Conservation (phyloP, 2,888 invertebrate genomes). For the Achlya flavicornis region DNA sequence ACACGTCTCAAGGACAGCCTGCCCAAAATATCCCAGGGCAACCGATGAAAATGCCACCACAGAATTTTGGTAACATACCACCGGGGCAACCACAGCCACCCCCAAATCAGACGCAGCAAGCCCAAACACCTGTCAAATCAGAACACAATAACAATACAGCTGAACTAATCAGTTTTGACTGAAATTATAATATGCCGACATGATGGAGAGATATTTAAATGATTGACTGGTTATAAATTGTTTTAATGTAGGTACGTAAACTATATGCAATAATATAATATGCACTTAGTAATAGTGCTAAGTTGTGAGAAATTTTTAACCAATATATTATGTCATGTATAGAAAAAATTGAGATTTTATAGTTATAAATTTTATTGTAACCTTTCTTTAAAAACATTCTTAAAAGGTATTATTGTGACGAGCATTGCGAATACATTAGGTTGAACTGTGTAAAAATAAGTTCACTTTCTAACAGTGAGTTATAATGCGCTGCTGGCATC, state of each 20-base stretch:
- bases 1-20: conserved; percentile 20
- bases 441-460: neutral
- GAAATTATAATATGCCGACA: conserved; percentile 44
- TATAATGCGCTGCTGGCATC: neutral
- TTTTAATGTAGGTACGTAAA: conserved; percentile 32
- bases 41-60: conserved; percentile 42
- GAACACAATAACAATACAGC: conserved; percentile 85
- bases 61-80: conserved; percentile 45
- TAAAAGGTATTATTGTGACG: neutral
- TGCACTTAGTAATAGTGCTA: conserved; percentile 31
- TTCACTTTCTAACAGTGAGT: neutral
- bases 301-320: conserved; percentile 17
- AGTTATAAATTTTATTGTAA: conserved; percentile 5
- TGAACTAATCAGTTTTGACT: conserved; percentile 93
- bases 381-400: conserved; percentile 19
- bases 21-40: conserved; percentile 30
- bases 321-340: conserved; percentile 22
- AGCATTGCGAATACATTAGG: neutral
- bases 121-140: conserved; percentile 64
- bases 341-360: conserved; percentile 20
- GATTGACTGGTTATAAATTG: conserved; percentile 45
- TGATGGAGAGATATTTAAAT: conserved; percentile 12
- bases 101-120: conserved; percentile 42
- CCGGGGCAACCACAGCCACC: conserved; percentile 42
- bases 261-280: conserved; percentile 42